Conservation (phyloP, 2,888 invertebrate genomes). For the Pammene fasciana region DNA sequence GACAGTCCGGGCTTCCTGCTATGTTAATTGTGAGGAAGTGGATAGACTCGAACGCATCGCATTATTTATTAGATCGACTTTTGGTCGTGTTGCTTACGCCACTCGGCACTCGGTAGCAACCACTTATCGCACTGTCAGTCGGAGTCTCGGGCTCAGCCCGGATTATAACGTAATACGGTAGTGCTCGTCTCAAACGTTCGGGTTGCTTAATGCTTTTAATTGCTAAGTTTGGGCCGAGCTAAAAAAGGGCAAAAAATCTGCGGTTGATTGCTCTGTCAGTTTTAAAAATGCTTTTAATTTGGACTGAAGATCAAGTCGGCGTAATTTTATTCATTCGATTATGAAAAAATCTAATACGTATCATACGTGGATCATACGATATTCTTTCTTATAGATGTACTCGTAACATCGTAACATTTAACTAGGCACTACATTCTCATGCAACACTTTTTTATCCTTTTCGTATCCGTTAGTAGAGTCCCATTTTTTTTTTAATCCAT, state of each 20-base stretch:
- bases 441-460: too few species aligned
- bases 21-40: constrained; percentile 80
- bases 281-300: constrained; percentile 33
- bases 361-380: neutral
- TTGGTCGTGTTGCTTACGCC: constrained; percentile 68
- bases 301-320: neutral
- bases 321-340: constrained; percentile 13
- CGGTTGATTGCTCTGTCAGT: constrained; percentile 39
- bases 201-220: constrained; percentile 75
- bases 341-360: constrained; percentile 11
- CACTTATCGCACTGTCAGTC: constrained; percentile 80
- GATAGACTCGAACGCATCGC: constrained; percentile 69
- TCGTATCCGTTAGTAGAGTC: too few species aligned
- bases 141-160: constrained; percentile 63
- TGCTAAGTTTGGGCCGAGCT: constrained; percentile 57
- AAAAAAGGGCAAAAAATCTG: constrained; percentile 49
- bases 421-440: too few species aligned
- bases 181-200: constrained; percentile 61
- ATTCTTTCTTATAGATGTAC: neutral
- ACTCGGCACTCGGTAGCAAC: constrained; percentile 67
- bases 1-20: constrained; percentile 80
- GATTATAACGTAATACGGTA: constrained; percentile 83
- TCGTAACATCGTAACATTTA: too few species aligned
- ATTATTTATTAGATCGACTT: constrained; percentile 76
- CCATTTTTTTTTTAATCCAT: too few species aligned